Conservation (phyloP, 1,140 invertebrate genomes). For the Dufourea novaeangliae region DNA sequence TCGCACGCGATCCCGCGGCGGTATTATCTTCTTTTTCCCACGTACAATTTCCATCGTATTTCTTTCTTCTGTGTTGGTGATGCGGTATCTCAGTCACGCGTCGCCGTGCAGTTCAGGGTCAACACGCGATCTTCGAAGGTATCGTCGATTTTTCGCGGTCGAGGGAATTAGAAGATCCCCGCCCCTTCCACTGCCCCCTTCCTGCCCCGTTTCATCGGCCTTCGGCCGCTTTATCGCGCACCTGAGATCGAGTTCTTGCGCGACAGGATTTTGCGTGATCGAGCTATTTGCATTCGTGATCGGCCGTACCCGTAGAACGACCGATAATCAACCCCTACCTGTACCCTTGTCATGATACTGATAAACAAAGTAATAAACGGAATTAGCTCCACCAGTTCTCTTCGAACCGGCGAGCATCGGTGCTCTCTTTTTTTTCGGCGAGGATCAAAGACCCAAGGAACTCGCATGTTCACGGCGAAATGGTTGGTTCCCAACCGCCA, state of each 20-base stretch:
- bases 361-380: constrained; percentile 24
- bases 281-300: constrained; percentile 44
- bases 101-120: constrained; percentile 31
- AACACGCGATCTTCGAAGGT: not conserved
- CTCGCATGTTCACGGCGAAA: not conserved
- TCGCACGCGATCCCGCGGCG: not conserved
- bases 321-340: constrained; percentile 10
- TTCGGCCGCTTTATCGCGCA: constrained; percentile 14
- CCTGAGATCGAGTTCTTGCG: not conserved
- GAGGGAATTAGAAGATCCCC: not conserved
- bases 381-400: not conserved
- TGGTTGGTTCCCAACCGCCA: not conserved
- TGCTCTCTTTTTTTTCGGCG: not conserved
- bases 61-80: not conserved
- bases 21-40: not conserved
- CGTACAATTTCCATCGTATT: not conserved
- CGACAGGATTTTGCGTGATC: not conserved
- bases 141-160: not conserved
- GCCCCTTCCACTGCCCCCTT: not conserved
- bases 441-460: constrained; percentile 6
- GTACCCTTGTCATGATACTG: not conserved
- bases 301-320: not conserved
- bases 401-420: not conserved
- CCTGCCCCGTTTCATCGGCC: not conserved
- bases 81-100: not conserved